Conservation (phyloP, 2,797 vertebrate genomes). For the Corythornis leucogaster region DNA sequence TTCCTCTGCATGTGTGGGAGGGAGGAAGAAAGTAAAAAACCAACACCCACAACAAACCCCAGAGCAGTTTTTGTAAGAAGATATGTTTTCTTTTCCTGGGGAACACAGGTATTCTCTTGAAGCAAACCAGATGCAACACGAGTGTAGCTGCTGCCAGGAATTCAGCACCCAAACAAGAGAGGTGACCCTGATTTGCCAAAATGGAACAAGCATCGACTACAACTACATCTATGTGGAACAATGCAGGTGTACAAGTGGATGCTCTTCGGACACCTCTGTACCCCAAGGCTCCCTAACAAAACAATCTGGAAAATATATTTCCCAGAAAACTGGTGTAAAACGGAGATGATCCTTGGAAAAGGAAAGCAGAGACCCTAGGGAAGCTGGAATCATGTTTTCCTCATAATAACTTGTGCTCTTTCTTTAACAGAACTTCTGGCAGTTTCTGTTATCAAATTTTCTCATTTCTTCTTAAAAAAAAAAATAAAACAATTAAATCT, state of each 20-base stretch:
- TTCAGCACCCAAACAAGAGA: constrained; percentile 66
- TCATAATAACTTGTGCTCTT: background rate
- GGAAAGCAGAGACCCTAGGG: background rate
- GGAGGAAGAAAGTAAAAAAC: background rate
- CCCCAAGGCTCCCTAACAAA: background rate
- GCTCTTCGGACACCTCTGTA: background rate
- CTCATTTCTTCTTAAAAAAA: constrained; percentile 1
- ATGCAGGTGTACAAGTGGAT: constrained; percentile 78
- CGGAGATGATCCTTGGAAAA: background rate
- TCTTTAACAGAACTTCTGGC: background rate
- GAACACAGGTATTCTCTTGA: constrained; percentile 83
- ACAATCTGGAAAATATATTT: rapidly evolving
- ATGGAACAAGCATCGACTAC: constrained; percentile 62
- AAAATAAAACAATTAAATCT: background rate
- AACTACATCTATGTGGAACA: constrained; percentile 81
- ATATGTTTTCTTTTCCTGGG: background rate
- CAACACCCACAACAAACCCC: rapidly evolving
- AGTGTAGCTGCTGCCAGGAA: constrained; percentile 88
- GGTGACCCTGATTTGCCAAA: constrained; percentile 80
- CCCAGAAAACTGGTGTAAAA: background rate
- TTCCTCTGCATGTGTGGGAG: rapidly evolving
- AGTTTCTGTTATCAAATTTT: background rate
- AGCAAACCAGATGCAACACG: constrained; percentile 74
- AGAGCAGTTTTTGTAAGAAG: background rate
- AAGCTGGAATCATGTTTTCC: background rate